Conservation (phyloP, 2,797 vertebrate species). For the Hybognathus amarus region DNA sequence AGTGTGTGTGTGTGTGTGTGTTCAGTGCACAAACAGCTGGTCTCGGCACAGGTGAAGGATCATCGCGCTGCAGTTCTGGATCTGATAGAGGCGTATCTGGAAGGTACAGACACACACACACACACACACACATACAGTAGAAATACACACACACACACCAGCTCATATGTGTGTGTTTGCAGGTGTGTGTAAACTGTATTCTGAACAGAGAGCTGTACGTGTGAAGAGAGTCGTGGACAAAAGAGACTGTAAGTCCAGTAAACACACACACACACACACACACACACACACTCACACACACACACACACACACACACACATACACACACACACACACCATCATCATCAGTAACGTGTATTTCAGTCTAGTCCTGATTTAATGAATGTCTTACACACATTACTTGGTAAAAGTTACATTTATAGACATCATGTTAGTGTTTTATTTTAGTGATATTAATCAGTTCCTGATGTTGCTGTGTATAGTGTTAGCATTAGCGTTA, state of each 20-base stretch:
- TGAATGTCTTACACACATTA: neutral
- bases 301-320: neutral
- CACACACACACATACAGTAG: neutral
- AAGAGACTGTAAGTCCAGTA: constrained; percentile 88
- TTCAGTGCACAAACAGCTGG: constrained; percentile 83
- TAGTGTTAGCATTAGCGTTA: neutral
- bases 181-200: constrained; percentile 96
- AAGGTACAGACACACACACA: constrained; percentile 75
- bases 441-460: neutral
- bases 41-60: constrained; percentile 87
- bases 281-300: too few species aligned
- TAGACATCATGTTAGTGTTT: neutral
- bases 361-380: neutral
- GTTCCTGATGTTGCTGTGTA: too few species aligned
- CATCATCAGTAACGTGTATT: neutral
- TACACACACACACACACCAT: too few species aligned
- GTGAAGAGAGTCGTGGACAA: constrained; percentile 95
- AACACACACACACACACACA: neutral
- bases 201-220: constrained; percentile 94
- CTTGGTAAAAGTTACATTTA: neutral
- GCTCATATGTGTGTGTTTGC: constrained; percentile 48
- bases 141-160: too few species aligned
- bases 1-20: constrained; percentile 23
- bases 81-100: constrained; percentile 90
- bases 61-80: constrained; percentile 90